Percentiles rank a stretch among this genome's conserved stretches.
Evolutionary conservation across 2,888 invertebrate species (phyloP).

Genomic region (Erebia palarica): DNA sequence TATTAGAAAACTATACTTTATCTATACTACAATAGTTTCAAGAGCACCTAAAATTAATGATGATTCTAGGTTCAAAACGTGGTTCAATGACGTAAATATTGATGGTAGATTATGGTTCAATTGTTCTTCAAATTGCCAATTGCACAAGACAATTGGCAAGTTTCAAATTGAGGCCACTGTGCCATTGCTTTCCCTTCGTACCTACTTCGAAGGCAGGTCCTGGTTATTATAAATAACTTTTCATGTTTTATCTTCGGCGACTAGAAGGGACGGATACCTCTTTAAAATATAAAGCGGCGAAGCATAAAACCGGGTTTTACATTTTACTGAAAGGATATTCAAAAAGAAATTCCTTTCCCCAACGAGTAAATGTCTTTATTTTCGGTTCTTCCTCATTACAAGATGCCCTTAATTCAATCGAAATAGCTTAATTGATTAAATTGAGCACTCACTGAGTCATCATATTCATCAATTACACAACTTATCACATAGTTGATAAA

Average conservation of each 20-base stretch:
- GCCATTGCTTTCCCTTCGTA: not conserved
- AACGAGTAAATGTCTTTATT: not conserved
- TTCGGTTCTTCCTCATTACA: not conserved
- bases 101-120: constrained; percentile 10
- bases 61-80: no score
- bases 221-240: not conserved
- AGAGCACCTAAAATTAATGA: no score
- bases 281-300: no score
- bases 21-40: no score
- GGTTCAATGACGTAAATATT: not conserved
- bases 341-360: no score
- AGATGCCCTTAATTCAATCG: not conserved
- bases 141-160: not conserved
- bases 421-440: not conserved
- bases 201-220: not conserved
- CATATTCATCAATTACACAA: not conserved
- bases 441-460: not conserved
- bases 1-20: no score
- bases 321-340: no score
- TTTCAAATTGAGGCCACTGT: constrained; percentile 1
- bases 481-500: not conserved
- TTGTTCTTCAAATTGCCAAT: constrained; percentile 12
- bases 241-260: no score
- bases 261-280: no score
- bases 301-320: no score